These are phyloP conservation scores for Alsophila aescularia DNA, from an alignment of 2,888 invertebrate genomes.

Conservation along the genomic window DNA sequence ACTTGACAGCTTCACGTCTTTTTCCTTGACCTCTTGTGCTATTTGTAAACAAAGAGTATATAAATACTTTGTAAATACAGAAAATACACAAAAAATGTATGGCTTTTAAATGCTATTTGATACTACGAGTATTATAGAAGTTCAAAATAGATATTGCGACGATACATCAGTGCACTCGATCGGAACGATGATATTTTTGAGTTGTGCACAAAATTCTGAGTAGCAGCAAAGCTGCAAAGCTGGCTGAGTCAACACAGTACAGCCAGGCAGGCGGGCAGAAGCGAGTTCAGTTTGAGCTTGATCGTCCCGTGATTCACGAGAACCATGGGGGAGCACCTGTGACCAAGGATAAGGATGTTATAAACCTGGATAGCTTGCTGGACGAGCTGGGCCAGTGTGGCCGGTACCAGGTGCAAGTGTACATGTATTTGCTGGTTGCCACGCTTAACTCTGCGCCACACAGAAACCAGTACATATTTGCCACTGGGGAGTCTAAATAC, in stretches of 20 bases:
- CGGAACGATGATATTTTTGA: background rate
- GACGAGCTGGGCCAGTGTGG: constrained; percentile 73
- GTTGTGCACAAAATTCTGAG: background rate
- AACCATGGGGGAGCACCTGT: background rate
- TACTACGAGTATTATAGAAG: background rate
- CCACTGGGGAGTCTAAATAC: constrained; percentile 72
- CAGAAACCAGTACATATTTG: constrained; percentile 80
- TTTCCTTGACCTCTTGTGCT: too few relatives aligned
- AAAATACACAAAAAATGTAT: too few relatives aligned
- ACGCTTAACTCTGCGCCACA: constrained; percentile 74
- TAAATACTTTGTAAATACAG: too few relatives aligned
- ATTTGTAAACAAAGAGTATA: too few relatives aligned
- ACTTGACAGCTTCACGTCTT: too few relatives aligned
- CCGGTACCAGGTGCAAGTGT: constrained; percentile 71
- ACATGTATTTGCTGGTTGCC: constrained; percentile 69
- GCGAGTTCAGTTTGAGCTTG: background rate
- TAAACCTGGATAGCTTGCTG: constrained; percentile 66
- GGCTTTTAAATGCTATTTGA: too few relatives aligned
- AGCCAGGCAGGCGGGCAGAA: background rate
- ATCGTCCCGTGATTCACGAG: background rate
- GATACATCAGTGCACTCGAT: background rate
- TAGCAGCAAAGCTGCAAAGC: background rate
- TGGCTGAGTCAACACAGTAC: background rate
- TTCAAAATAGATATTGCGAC: background rate
- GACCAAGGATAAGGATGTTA: constrained; percentile 33